Base-by-base conservation (phyloP, 2,113 vertebrate species). In the Sinocyclocheilus grahami region DNA sequence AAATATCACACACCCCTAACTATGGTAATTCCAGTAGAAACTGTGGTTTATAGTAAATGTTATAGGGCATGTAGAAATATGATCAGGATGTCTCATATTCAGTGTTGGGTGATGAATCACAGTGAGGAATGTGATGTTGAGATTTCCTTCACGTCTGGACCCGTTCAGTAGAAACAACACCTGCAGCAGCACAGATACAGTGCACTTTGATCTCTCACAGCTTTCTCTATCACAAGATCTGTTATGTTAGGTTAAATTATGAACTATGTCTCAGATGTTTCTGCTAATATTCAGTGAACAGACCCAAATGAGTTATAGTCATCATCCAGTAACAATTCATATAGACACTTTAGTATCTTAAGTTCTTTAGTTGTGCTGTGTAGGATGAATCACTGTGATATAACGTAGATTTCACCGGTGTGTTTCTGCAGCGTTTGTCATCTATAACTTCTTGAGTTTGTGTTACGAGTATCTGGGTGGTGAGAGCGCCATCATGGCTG, bases 391-490 rank as follows among this genome's bases (percentile, higher is more conserved):
- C 8, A n/a, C 1, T 62, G 20, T 62, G 58, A n/a, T n/a, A 8
- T 20, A 58, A 58, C 55, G 1, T 20, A 20, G 55, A 58, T 58
- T 58, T 58, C 16, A 20, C 18, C 18, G 0, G 55, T 71, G 33
- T 71, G 65, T 72, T 42, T 72, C 20, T n/a, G 69, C 93, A 99
- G 98, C 97, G 0, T 99, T 99, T 20, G 97, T 97, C 46, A 99
- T 99, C 88, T 99, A 99, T 93, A 99, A 97, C 93, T 99, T 99
- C 92, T 93, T 99, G 90, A 99, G 97, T 90, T 95, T 99, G 75
- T 99, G 97, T 90, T 99, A 98, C 0, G 97, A 99, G 90, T 99
- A 99, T 90, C 95, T 99, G 0, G 98, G 98, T 18, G 98, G 97
- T 5, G 98, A 99, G 93, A 97, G 98, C 42, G 95, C 96, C 90